Evolutionary conservation across 2,888 invertebrate genomes (phyloP), one percentile per base, ranked within the genome.

Genomic region (Antheraea yamamai): DNA sequence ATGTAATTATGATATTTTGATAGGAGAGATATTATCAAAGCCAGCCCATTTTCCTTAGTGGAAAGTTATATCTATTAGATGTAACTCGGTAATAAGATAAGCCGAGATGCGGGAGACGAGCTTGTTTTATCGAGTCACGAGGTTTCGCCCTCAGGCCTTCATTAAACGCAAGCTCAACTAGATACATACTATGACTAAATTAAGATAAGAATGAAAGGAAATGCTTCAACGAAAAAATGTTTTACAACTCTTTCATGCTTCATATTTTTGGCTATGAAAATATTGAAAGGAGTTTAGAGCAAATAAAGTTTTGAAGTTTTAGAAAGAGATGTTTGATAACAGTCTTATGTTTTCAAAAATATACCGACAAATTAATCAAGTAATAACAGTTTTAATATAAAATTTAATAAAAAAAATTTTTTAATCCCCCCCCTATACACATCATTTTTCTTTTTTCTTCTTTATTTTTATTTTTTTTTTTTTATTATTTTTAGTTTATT

Each of bases 51-150:
- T 70, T 70, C 39, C 70, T 35, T 20, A n/a, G 39, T 70, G 39
- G 35, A 70, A 39, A 70, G n/a, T 39, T 39, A 70, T 39, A 70
- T 39, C 70, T 39, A 39, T 30, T 68, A 39, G n/a, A 39, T 70
- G 70, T 70, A 39, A 70, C 70, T 70, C 70, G 20, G 70, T 70
- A 39, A 70, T 68, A n/a, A 70, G 70, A 70, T 70, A 70, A 70
- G 70, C 39, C n/a, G 70, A 70, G 35, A 70, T 39, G 70, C 39
- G 35, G 70, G 20, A 70, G 70, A 39, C 70, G 39, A 39, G 70
- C 70, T 70, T 66, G 30, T 66, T 39, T 70, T 70, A 70, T 70
- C 70, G 39, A 39, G 70, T 70, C 70, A 70, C 70, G 70, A 70
- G 70, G 70, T 70, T 39, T 66, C 7, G 39, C 39, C 68, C 70